These are phyloP conservation scores for Lottia gigantea DNA, from an alignment of 2,888 invertebrate species.

Conservation along the genomic window DNA sequence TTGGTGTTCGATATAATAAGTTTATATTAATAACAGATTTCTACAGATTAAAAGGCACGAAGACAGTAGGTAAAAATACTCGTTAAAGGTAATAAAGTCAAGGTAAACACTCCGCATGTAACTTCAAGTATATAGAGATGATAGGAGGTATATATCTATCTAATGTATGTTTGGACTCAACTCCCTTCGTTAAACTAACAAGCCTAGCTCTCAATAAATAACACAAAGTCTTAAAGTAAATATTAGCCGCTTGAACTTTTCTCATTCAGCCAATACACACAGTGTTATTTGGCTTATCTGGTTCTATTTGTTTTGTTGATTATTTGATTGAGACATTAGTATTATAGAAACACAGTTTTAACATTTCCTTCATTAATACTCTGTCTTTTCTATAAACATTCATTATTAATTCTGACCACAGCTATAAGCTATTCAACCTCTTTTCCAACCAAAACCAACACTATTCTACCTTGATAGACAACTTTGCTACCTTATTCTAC, in stretches of 20 bases:
- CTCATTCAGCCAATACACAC: background rate
- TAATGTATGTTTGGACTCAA: conserved; percentile 9
- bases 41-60: background rate
- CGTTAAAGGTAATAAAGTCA: background rate
- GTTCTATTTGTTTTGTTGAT: background rate
- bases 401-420: no score
- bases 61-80: background rate
- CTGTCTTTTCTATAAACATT: no score
- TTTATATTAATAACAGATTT: background rate
- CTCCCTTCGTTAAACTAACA: conserved; percentile 3
- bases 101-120: background rate
- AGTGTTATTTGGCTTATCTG: conserved; percentile 7
- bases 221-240: background rate
- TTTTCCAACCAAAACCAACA: no score
- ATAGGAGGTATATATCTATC: conserved; percentile 4
- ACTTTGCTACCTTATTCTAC: no score
- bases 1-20: background rate
- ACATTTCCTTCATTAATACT: background rate
- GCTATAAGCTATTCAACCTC: no score
- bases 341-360: conserved; percentile 6
- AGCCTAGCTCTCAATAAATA: background rate
- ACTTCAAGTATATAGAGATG: background rate
- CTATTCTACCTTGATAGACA: no score
- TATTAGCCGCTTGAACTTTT: background rate
- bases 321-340: conserved; percentile 4